A percentile compares a stretch with the other conserved stretches of the same genome.
phyloP scores from a whole-genome alignment of 2,888 invertebrate species.

The Choreutis nemorana region DNA sequence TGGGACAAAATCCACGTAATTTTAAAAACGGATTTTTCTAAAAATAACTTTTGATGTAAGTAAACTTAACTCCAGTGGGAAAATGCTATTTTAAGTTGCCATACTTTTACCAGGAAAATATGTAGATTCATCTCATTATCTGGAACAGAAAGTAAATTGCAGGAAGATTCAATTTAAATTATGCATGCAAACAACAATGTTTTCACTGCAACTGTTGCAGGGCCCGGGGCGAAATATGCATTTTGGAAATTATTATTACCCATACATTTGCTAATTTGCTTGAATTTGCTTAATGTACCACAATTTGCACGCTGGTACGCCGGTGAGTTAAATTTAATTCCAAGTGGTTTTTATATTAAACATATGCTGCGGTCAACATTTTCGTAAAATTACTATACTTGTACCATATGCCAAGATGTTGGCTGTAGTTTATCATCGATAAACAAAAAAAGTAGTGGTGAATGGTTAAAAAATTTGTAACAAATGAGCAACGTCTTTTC shows the following conservation, averaged over 20 bases:
- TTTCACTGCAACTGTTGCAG: slow-evolving; percentile 18
- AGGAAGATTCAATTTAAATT: slow-evolving; percentile 8
- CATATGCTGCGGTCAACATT: slow-evolving; percentile 24
- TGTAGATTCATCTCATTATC: no score
- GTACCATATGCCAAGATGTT: slow-evolving; percentile 28
- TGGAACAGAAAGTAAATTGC: no score
- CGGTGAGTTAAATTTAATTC: slow-evolving; percentile 15
- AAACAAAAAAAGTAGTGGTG: neutral
- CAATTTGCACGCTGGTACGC: slow-evolving; percentile 29
- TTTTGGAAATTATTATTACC: slow-evolving; percentile 30
- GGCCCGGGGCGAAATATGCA: slow-evolving; percentile 22
- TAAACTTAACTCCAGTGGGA: no score
- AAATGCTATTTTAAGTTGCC: no score
- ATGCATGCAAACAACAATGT: slow-evolving; percentile 14
- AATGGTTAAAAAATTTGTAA: neutral
- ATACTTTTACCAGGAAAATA: no score
- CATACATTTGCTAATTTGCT: slow-evolving; percentile 35
- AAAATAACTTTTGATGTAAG: no score
- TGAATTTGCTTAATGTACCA: slow-evolving; percentile 43
- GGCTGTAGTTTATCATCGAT: neutral
- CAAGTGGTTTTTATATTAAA: slow-evolving; percentile 15
- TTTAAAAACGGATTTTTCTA: no score
- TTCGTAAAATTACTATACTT: slow-evolving; percentile 32
- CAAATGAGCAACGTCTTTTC: slow-evolving; percentile 1
- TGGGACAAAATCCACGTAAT: no score